These are phyloP conservation scores for Rugalucina vietnamica DNA, from an alignment of 2,888 invertebrate genomes.

Conservation along the genomic window DNA sequence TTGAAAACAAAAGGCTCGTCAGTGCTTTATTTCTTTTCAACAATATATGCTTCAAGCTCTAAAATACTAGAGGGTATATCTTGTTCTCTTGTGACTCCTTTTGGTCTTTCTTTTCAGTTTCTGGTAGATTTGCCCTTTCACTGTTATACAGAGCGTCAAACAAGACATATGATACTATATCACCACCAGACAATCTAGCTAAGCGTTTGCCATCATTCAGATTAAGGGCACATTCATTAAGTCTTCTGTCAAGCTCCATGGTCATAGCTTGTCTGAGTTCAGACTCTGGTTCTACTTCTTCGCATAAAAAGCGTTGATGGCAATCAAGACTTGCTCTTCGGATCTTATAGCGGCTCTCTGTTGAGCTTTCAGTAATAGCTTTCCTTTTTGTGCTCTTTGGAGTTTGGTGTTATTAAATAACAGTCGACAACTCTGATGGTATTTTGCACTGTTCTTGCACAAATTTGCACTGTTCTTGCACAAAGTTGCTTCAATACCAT, in stretches of 20 bases:
- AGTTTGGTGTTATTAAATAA: conserved; percentile 56
- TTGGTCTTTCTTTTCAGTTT: no score
- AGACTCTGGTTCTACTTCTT: conserved; percentile 29
- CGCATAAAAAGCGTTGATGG: conserved; percentile 48
- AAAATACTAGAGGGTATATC: no score
- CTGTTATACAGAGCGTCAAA: no score
- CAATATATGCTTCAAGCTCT: no score
- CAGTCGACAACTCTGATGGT: conserved; percentile 50
- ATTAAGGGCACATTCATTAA: conserved; percentile 48
- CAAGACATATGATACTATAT: no score
- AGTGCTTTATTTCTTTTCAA: no score
- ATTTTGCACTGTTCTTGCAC: conserved; percentile 46
- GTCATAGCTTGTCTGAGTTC: conserved; percentile 54
- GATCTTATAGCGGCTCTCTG: background rate
- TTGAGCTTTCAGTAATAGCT: background rate
- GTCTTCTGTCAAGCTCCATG: conserved; percentile 51
- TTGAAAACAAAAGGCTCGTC: no score
- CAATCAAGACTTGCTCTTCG: background rate
- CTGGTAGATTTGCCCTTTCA: no score
- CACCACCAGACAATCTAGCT: conserved; percentile 54
- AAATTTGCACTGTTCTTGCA: no score
- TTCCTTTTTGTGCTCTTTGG: conserved; percentile 14
- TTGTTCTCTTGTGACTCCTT: no score
- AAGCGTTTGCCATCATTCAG: conserved; percentile 55
- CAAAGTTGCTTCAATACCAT: no score